Percentiles rank a stretch among this genome's conserved stretches.
These are phyloP conservation scores for Rhabdomys pumilio DNA, from an alignment of 2,797 vertebrate genomes.

Conservation along the genomic window DNA sequence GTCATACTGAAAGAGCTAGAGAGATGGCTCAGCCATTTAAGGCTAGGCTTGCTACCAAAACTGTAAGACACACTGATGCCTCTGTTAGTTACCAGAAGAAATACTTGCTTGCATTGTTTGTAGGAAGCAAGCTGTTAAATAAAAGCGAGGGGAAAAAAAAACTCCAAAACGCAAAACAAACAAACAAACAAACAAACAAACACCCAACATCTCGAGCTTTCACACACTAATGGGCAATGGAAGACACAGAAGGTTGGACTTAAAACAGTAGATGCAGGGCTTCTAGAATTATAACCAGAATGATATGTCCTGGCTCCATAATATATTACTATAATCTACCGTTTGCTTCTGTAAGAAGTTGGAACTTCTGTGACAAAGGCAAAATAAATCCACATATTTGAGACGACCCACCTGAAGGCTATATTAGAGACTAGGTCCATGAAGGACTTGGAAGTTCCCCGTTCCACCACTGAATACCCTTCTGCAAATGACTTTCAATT, in stretches of 20 bases:
- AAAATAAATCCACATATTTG: not conserved
- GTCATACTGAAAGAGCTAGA: not conserved
- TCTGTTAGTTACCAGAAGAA: conserved; percentile 40
- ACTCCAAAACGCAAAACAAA: not conserved
- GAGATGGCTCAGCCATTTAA: not conserved
- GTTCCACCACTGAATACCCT: not conserved
- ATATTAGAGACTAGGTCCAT: not conserved
- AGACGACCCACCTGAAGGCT: conserved; percentile 19
- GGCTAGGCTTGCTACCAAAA: not conserved
- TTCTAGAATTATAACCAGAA: not conserved
- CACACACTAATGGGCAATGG: not conserved
- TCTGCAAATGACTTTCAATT: not conserved
- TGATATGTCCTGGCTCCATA: not conserved
- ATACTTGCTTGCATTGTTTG: not conserved
- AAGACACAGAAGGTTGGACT: not conserved
- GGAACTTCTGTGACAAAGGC: not conserved
- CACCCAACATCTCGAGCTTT: not conserved
- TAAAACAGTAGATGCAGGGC: not conserved
- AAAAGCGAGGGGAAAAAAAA: not conserved
- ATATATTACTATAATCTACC: not conserved
- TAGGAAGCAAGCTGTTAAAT: conserved; percentile 36
- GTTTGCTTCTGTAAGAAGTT: conserved; percentile 45
- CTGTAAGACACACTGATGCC: not conserved
- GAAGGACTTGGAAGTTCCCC: not conserved
- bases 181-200: not conserved